A percentile compares a stretch with the other conserved stretches of the same genome.
phyloP scores from a whole-genome alignment of 2,113 vertebrate genomes.

The Cettia cetti region DNA sequence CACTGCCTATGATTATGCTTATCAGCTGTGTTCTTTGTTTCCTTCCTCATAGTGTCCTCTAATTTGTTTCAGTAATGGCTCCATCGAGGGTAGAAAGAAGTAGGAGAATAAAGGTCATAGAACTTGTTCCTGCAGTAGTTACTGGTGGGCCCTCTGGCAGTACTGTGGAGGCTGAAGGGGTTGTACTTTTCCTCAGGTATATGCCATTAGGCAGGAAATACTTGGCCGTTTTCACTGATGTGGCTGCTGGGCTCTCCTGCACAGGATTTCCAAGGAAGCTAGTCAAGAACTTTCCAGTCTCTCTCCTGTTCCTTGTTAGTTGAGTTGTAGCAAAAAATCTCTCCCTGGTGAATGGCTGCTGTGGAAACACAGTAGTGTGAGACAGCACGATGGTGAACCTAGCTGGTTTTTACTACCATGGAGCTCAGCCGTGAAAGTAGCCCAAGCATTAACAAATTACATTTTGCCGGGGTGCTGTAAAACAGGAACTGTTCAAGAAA shows the following conservation, averaged over 20 bases:
- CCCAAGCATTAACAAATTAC: not conserved
- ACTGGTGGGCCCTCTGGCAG: not conserved
- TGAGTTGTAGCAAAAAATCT: not conserved
- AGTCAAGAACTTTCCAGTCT: not conserved
- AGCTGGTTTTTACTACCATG: not conserved
- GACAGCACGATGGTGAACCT: not conserved
- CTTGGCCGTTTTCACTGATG: not conserved
- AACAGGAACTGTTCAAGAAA: not conserved
- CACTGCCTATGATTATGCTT: not conserved
- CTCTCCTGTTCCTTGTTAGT: not conserved
- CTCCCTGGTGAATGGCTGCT: not conserved
- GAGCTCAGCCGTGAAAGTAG: not conserved
- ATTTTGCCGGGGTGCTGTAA: not conserved
- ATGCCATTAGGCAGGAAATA: not conserved
- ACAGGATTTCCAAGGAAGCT: not conserved
- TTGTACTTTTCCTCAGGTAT: not conserved
- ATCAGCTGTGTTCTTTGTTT: not conserved
- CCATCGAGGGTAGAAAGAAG: fast-evolving
- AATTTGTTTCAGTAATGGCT: not conserved
- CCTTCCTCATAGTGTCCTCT: not conserved
- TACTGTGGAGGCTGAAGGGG: not conserved
- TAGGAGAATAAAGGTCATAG: fast-evolving
- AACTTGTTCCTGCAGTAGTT: not conserved
- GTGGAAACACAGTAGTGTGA: not conserved
- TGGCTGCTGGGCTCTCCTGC: not conserved